Evolutionary conservation across 2,113 vertebrate genomes (phyloP).

Genomic region (Mesocricetus auratus): DNA sequence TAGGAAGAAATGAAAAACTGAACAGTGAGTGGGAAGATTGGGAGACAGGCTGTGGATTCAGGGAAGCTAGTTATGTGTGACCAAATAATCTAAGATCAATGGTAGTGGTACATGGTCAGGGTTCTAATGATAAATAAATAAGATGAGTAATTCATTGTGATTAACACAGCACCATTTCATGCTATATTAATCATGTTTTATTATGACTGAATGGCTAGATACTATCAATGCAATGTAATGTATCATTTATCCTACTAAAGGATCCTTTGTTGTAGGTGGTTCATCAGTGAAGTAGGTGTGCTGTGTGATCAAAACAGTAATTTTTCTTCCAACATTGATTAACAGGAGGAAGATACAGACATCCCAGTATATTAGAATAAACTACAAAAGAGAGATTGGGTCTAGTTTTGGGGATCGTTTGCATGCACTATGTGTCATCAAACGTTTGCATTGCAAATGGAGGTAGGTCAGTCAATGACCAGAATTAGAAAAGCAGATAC

Average conservation of each 20-base stretch:
- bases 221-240: background rate
- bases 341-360: background rate
- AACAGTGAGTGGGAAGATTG: rapidly evolving
- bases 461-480: background rate
- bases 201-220: background rate
- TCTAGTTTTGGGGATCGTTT: background rate
- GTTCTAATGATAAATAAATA: background rate
- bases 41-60: background rate
- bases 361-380: background rate
- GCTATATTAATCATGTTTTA: background rate
- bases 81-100: background rate
- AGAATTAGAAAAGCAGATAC: background rate
- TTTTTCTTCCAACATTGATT: background rate
- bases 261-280: background rate
- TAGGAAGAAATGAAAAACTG: background rate
- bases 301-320: background rate
- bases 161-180: background rate
- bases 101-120: background rate
- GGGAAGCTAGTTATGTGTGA: background rate
- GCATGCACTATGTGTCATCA: background rate
- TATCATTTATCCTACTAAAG: background rate
- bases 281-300: background rate
- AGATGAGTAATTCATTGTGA: background rate
- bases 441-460: background rate
- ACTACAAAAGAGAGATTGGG: background rate